Evolutionary conservation across 1,140 invertebrate genomes (phyloP).

Genomic region (Marisa cornuarietis): DNA sequence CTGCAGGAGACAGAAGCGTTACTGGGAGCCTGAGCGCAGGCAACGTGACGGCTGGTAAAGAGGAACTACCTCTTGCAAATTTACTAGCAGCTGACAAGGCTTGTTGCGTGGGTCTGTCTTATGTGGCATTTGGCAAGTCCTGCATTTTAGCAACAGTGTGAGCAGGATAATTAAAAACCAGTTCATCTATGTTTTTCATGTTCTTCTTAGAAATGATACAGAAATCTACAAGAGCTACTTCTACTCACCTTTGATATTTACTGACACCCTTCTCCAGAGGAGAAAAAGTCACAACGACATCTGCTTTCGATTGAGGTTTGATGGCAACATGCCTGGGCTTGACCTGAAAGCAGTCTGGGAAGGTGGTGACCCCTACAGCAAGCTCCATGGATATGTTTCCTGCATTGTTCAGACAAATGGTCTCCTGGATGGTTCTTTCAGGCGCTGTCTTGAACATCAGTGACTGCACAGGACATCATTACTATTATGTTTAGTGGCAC

Average conservation of each 20-base stretch:
- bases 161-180: too few species aligned
- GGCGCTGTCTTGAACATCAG: conserved; percentile 23
- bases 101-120: too few species aligned
- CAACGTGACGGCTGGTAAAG: too few species aligned
- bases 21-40: too few species aligned
- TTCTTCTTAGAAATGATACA: too few species aligned
- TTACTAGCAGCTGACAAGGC: too few species aligned
- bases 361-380: conserved; percentile 26
- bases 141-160: too few species aligned
- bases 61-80: too few species aligned
- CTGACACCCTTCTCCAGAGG: conserved; percentile 17
- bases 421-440: conserved; percentile 25
- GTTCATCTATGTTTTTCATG: too few species aligned
- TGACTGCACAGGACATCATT: conserved; percentile 8
- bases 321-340: conserved; percentile 30
- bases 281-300: conserved; percentile 29
- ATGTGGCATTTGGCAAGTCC: too few species aligned
- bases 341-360: conserved; percentile 33
- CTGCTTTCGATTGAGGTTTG: conserved; percentile 20
- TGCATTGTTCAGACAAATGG: conserved; percentile 36
- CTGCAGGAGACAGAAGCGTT: too few species aligned
- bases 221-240: neutral
- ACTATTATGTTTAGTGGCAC: too few species aligned
- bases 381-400: conserved; percentile 44
- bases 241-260: conserved; percentile 35